Conservation (phyloP, 2,888 invertebrate genomes). For the Bombyx huttoni region DNA sequence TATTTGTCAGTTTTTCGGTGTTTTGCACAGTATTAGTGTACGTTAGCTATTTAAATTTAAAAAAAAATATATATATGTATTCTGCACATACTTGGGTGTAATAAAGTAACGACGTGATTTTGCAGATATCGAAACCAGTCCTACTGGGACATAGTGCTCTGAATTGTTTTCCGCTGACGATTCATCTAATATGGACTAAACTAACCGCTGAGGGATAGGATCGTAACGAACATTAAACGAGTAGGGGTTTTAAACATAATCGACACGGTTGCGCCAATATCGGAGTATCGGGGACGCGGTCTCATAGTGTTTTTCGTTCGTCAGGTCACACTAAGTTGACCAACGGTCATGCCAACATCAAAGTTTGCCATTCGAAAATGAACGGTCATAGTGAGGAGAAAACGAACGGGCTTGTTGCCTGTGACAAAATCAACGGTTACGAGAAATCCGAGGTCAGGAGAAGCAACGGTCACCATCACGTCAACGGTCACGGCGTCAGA, state of each 20-base stretch:
- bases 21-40: constrained; percentile 26
- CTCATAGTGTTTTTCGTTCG: constrained; percentile 44
- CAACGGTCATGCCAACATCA: constrained; percentile 21
- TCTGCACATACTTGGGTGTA: constrained; percentile 13
- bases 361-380: constrained; percentile 20
- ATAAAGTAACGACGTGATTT: constrained; percentile 40
- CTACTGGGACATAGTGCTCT: constrained; percentile 39
- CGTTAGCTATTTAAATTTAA: neutral
- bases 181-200: constrained; percentile 38
- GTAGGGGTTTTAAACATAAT: constrained; percentile 11
- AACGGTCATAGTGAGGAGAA: constrained; percentile 22
- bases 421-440: constrained; percentile 24
- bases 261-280: constrained; percentile 59
- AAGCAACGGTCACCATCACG: constrained; percentile 20
- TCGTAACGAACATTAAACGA: constrained; percentile 12
- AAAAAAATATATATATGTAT: constrained; percentile 6
- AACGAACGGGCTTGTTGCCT: constrained; percentile 21
- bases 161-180: constrained; percentile 38
- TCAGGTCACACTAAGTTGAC: constrained; percentile 48
- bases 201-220: constrained; percentile 21
- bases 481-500: constrained; percentile 14
- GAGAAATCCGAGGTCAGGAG: constrained; percentile 11
- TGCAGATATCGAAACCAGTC: constrained; percentile 48
- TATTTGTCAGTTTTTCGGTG: constrained; percentile 21
- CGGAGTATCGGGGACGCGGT: constrained; percentile 28